These are phyloP conservation scores for Strigops habroptila DNA, from an alignment of 2,113 vertebrate species.

Conservation along the genomic window DNA sequence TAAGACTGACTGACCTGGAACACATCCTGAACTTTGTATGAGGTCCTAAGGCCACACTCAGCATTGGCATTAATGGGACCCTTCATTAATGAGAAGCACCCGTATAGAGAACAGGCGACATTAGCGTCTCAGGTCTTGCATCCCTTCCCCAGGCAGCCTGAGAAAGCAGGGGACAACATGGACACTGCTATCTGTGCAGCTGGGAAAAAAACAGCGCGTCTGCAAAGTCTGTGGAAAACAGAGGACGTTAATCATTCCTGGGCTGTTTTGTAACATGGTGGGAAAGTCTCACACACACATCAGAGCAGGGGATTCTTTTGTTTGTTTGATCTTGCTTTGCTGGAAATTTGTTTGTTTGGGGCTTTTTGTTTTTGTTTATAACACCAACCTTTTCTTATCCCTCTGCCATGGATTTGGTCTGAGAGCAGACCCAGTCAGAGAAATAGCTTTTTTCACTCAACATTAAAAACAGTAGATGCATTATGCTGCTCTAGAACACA, in stretches of 20 bases:
- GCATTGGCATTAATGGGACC: background rate
- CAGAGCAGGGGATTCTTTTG: background rate
- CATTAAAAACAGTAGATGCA: background rate
- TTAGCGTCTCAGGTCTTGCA: background rate
- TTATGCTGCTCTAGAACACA: background rate
- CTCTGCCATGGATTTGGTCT: background rate
- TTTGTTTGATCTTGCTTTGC: background rate
- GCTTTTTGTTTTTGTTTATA: background rate
- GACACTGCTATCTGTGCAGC: background rate
- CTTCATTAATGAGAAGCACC: background rate
- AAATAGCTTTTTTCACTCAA: background rate
- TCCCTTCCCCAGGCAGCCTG: background rate
- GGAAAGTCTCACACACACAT: background rate
- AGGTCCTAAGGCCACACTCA: background rate
- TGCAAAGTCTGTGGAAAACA: background rate
- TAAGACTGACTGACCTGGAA: background rate
- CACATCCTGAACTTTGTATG: background rate
- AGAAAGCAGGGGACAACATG: fast-evolving
- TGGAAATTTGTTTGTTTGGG: background rate
- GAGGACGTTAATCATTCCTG: background rate
- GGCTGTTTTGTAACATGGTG: background rate
- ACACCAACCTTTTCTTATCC: background rate
- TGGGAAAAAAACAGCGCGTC: background rate
- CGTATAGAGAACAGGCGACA: background rate
- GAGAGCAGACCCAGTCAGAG: background rate